Conservation (phyloP, 35 echinoderm and acorn worm species). For the Patiria miniata region DNA sequence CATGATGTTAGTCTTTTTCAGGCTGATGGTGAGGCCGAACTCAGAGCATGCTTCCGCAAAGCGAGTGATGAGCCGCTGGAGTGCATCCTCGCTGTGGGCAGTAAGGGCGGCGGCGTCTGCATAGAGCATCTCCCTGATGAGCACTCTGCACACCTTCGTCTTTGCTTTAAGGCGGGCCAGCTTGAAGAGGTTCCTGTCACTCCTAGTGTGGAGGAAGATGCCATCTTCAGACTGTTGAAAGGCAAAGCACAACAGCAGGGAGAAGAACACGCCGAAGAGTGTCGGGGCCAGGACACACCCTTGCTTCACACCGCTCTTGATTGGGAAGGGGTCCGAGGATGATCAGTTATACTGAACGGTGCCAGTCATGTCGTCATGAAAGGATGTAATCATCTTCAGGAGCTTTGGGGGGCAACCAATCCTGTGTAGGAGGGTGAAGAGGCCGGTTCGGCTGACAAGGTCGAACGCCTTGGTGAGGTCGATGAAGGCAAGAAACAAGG, state of each 20-base stretch:
- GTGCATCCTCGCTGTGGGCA: conserved; percentile 27
- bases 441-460: conserved; percentile 35
- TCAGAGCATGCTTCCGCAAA: conserved; percentile 47
- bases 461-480: conserved; percentile 53
- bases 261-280: conserved; percentile 60
- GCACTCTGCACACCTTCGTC: conserved; percentile 28
- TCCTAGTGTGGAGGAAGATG: conserved; percentile 43
- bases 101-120: conserved; percentile 37
- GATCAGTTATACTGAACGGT: conserved; percentile 33
- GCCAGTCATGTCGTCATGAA: background rate
- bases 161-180: conserved; percentile 34
- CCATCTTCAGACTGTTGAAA: background rate
- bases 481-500: conserved; percentile 38
- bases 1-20: no score
- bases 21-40: conserved; percentile 63
- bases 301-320: conserved; percentile 56
- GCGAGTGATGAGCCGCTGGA: conserved; percentile 36
- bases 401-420: conserved; percentile 51
- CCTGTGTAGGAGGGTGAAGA: conserved; percentile 34
- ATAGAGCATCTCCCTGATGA: conserved; percentile 59
- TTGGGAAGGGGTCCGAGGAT: conserved; percentile 34
- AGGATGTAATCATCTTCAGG: background rate
- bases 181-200: conserved; percentile 34
- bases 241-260: background rate
- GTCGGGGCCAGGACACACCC: conserved; percentile 31